A percentile compares a stretch with the other conserved stretches of the same genome.
Evolutionary conservation across 1,140 invertebrate species (phyloP).

Genomic region (Drosophila ambigua): DNA sequence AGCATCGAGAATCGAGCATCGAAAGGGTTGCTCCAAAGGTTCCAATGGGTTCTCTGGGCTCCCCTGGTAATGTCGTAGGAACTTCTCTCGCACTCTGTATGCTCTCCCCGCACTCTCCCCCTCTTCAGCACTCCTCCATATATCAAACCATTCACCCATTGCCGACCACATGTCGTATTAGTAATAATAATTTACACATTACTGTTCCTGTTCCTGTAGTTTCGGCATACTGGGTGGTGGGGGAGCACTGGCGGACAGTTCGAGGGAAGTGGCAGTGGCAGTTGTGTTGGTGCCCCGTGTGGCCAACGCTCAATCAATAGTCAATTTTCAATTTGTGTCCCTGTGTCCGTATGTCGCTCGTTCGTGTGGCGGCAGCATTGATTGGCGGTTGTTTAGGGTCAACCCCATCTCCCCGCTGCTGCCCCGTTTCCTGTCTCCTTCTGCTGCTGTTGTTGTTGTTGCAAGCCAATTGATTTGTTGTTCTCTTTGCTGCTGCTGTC

Average conservation of each 20-base stretch:
- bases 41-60: no score
- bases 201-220: constrained; percentile 20
- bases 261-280: no score
- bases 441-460: constrained; percentile 13
- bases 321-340: constrained; percentile 63
- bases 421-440: no score
- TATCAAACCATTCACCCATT: constrained; percentile 1
- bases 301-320: constrained; percentile 64
- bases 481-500: constrained; percentile 50
- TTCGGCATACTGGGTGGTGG: no score
- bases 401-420: background rate
- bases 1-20: background rate
- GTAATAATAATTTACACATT: constrained; percentile 70
- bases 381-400: constrained; percentile 56
- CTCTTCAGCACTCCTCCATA: constrained; percentile 10
- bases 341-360: constrained; percentile 26
- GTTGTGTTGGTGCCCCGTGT: background rate
- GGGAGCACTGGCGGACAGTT: no score
- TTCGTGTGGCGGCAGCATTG: constrained; percentile 21
- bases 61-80: background rate
- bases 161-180: constrained; percentile 55
- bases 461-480: constrained; percentile 62
- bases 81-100: constrained; percentile 2
- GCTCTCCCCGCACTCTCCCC: background rate
- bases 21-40: background rate